Evolutionary conservation across 2,888 invertebrate genomes (phyloP).

Genomic region (Bibio marci): DNA sequence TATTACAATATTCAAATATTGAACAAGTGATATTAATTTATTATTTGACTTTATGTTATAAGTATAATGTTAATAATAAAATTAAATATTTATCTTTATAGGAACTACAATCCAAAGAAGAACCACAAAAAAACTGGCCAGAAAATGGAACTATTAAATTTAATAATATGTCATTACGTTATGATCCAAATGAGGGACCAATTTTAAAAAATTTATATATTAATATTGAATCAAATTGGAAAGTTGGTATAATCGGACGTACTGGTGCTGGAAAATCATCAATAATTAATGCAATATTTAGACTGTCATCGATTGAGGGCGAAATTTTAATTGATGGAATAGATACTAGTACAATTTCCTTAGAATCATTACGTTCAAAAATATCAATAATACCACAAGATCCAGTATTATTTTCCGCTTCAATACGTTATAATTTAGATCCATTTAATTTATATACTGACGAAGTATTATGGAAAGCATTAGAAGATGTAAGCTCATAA

Average conservation of each 20-base stretch:
- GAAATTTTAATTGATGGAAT: constrained; percentile 50
- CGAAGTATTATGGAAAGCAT: constrained; percentile 47
- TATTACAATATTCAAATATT: constrained; percentile 41
- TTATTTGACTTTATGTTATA: background rate
- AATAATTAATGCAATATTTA: constrained; percentile 49
- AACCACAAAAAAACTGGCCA: constrained; percentile 30
- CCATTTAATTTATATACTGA: constrained; percentile 54
- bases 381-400: constrained; percentile 80
- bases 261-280: constrained; percentile 49
- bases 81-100: background rate
- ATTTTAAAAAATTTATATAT: constrained; percentile 39
- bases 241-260: constrained; percentile 41
- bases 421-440: constrained; percentile 58
- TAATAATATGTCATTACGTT: constrained; percentile 33
- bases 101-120: constrained; percentile 23
- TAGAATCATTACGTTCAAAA: constrained; percentile 50
- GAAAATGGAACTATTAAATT: constrained; percentile 32
- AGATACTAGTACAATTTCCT: constrained; percentile 41
- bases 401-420: constrained; percentile 59
- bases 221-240: constrained; percentile 31
- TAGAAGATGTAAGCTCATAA: constrained; percentile 31
- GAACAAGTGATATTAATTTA: constrained; percentile 22
- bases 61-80: background rate
- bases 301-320: constrained; percentile 54
- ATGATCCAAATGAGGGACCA: constrained; percentile 32